Conservation (phyloP, 2,113 vertebrate species). For the Malurus melanocephalus region DNA sequence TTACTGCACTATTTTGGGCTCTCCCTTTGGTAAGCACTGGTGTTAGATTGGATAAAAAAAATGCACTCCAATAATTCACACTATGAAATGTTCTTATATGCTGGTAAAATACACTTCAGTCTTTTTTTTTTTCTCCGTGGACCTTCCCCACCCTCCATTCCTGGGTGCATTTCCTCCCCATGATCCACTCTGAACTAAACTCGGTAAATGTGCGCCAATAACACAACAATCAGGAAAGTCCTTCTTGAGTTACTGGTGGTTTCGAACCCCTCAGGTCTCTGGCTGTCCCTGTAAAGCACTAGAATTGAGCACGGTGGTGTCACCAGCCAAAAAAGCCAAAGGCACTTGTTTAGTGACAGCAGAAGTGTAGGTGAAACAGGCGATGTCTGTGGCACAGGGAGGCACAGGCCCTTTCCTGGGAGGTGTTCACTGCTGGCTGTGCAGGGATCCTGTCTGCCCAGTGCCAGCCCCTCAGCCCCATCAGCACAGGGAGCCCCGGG, state of each 20-base stretch:
- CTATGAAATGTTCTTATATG: background rate
- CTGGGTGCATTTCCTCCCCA: background rate
- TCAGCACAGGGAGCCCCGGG: background rate
- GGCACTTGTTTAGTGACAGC: background rate
- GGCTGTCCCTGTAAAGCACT: background rate
- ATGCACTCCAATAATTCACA: background rate
- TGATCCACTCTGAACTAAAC: background rate
- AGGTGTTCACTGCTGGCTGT: background rate
- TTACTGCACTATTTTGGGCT: background rate
- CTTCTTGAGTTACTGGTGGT: background rate
- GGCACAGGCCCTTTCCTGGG: fast-evolving
- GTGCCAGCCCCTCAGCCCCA: fast-evolving
- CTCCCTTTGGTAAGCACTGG: background rate
- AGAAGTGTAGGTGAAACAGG: background rate
- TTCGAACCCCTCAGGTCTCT: background rate
- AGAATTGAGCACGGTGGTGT: fast-evolving
- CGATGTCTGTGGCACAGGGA: background rate
- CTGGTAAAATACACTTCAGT: background rate
- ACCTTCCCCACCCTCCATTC: background rate
- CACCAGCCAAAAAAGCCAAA: background rate
- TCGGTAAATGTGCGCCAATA: background rate
- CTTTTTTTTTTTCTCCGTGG: background rate
- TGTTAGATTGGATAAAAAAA: background rate
- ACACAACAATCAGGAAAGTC: background rate
- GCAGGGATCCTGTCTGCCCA: background rate